Conservation (phyloP, 2,113 vertebrate species). For the Nothoprocta pentlandii region DNA sequence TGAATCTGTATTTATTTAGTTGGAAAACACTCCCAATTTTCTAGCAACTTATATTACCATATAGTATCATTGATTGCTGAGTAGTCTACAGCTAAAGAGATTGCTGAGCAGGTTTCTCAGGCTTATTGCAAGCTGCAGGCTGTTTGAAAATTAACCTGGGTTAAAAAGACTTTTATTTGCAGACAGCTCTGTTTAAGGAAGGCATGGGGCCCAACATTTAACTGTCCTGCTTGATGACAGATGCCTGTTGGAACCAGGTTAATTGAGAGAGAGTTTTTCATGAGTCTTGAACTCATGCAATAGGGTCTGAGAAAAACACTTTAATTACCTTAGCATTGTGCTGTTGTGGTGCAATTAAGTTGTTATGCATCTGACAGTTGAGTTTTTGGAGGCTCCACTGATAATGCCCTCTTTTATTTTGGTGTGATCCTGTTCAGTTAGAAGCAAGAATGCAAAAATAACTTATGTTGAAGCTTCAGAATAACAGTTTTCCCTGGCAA, state of each 20-base stretch:
- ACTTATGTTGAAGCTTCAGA: neutral
- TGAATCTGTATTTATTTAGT: neutral
- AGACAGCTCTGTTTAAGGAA: neutral
- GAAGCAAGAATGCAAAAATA: neutral
- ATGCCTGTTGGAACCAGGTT: neutral
- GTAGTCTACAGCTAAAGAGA: neutral
- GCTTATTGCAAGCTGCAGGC: neutral
- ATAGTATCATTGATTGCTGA: neutral
- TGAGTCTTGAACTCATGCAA: neutral
- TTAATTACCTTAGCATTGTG: neutral
- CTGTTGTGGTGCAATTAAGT: neutral
- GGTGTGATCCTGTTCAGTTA: neutral
- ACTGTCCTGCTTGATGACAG: neutral
- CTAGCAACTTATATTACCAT: neutral
- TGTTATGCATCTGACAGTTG: neutral
- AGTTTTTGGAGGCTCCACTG: neutral
- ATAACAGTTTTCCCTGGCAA: neutral
- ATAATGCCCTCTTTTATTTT: neutral
- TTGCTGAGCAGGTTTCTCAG: neutral
- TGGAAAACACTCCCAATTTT: neutral
- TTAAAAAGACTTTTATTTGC: neutral
- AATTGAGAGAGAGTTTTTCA: neutral
- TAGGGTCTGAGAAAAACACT: neutral
- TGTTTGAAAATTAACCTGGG: neutral
- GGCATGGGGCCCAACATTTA: neutral